Base-by-base conservation (phyloP, 2,888 invertebrate genomes). In the Drosophila phalerata region DNA sequence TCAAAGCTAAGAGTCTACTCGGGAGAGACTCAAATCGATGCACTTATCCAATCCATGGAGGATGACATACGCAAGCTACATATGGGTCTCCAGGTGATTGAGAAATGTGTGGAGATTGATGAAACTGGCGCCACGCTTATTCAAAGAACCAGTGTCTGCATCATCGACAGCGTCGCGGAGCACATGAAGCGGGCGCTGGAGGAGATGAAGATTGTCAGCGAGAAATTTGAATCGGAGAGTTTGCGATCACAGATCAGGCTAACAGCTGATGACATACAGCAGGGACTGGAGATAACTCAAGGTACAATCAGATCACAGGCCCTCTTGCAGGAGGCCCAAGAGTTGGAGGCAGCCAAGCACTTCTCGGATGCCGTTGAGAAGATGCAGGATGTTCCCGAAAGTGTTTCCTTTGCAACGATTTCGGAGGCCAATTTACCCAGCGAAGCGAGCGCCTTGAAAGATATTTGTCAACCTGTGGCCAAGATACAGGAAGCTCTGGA, bases 21-120 rank as follows among this genome's bases (percentile, higher is more conserved):
- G 48, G 93, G 93, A 0, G 92, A 93, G 73, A 90, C 90, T 0
- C 90, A 92, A 3, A 75, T 92, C 10, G 92, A 92, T 61, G 91
- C 92, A 1, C 87, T 94, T 0, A 93, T 93, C 65, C 94, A 94
- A 71, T 93, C 94, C 2, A 93, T 95, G 81, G 94, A 95, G 9
- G 94, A 94, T 67, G 94, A 95, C 3, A 92, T 96, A 38, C 94
- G 94, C 78, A 93, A 93, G 32, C 91, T 96, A 22, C 95, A 95
- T 83, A 94, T 95, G 79, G 94, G 95, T 25, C 89, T 96, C 5
- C 94, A 94, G 17, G 94, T 95, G 1, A 94, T 96, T 38, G 95
- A 96, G 90, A 95, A 95, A 89, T 95, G 96, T 85, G 94, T 95
- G 38, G 95, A 95, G 81, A 94, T 95, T 76, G 95, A 95, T 90